Base-by-base conservation (phyloP, 2,888 invertebrate genomes). In the Coremacera marginata region DNA sequence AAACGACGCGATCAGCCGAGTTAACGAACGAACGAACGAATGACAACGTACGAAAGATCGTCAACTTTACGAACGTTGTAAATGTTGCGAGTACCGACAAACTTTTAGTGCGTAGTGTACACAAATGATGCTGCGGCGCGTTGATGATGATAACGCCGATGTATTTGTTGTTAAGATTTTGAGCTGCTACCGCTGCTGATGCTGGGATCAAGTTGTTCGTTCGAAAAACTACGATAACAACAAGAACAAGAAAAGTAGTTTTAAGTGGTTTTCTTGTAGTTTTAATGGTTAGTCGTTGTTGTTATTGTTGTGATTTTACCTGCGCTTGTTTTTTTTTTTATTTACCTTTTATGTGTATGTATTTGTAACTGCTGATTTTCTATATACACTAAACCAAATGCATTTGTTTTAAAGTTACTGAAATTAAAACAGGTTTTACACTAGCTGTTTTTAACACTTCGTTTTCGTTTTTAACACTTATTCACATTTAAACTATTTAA, bases 71-170 rank as follows among this genome's bases (percentile, higher is more conserved):
- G 25, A 16, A 27, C n/a, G 51, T 22, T 2, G 51, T n/a, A 63
- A 27, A 63, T 27, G 62, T 49, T 19, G 55, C 16, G 31, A 34
- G 16, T 3, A 9, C 19, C 68, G 51, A 7, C 74, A 67, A 74
- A 67, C 57, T 74, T 74, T 74, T 67, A 22, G 3, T 37, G 55
- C 74, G 74, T 67, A 74, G 55, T 67, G 67, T 74, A 67, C 62
- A 62, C 25, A 34, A 19, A 73, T 27, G 31, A 70, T 25, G 62
- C 14, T 49, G 60, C 11, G 37, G 60, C 71, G n/a, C 19, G 34
- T 22, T 51, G 60, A 27, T 72, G 62, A 25, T 25, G 60, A 34
- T 71, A 44, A 71, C 60, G 71, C 60, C 57, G 71, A 34, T 55
- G n/a, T 55, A 19, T 19, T 55, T 55, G 55, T 55, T 55, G 9